Evolutionary conservation across 1,140 invertebrate genomes (phyloP), one percentile per base, ranked within the genome.

Genomic region (Procambarus virginalis): DNA sequence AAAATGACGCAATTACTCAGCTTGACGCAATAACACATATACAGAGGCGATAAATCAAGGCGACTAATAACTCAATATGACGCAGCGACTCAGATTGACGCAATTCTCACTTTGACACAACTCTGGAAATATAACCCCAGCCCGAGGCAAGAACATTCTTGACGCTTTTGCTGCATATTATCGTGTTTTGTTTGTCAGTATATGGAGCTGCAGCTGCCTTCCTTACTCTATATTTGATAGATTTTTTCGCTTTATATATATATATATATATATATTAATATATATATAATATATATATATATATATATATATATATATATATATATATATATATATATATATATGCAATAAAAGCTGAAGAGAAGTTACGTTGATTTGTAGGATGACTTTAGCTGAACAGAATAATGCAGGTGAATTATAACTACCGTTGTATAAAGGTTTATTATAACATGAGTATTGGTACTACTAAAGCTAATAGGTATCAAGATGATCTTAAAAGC

Each of bases 281-380:
- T 82, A 64, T 82, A 82, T 64, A 64, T 68, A 64, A 9, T 12
- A 55, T 10, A 55, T 12, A 55, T 12, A 55, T 12, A 55, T 55
- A 55, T 9, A 55, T 12, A 83, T 83, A 83, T 83, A 83, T 64
- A 22, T 83, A 83, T 64, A 64, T 14, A 83, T 64, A 68, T 6
- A 64, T 8, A 68, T 64, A 22, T 22, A 64, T 34, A 34, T 34
- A 34, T 34, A 34, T 34, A 34, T 34, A 34, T 81, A 81, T 81
- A 58, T 51, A n/a, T n/a, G 64, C 12, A 14, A 12, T 34, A 34
- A 34, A 0, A 34, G 34, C 34, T 34, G 34, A 34, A 34, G 34
- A 34, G 34, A 34, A 34, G 1, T 34, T 34, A 34, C 34, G 34
- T 34, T 34, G 34, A 34, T 34, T 34, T 34, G 34, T 34, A 34